phyloP scores from a whole-genome alignment of 1,140 invertebrate species.

The Dendrolimus kikuchii region DNA sequence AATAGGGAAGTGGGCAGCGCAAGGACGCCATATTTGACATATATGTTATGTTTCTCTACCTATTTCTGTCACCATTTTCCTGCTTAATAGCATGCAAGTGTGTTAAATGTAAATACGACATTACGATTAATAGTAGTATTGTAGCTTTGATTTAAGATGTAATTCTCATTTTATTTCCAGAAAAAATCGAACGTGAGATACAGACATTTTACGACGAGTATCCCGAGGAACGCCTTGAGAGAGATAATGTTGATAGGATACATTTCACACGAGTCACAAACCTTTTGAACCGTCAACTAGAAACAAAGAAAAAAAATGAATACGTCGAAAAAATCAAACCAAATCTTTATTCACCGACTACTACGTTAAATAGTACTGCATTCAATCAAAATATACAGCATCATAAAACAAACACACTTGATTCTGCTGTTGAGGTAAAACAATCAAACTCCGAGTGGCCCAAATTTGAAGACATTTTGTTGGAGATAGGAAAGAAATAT shows the following conservation, averaged over 20 bases:
- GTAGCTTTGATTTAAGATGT: too few species aligned
- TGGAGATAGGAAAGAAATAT: constrained; percentile 54
- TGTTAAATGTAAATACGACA: too few species aligned
- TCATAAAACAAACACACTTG: background rate
- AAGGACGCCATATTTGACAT: too few species aligned
- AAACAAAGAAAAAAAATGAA: constrained; percentile 8
- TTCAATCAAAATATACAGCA: background rate
- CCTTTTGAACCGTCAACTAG: constrained; percentile 10
- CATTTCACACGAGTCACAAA: constrained; percentile 17
- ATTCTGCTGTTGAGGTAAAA: background rate
- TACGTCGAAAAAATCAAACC: constrained; percentile 1
- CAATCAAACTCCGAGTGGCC: constrained; percentile 34
- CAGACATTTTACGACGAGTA: constrained; percentile 42
- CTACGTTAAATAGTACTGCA: background rate
- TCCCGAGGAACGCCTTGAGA: constrained; percentile 19
- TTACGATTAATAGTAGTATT: too few species aligned
- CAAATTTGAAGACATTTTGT: constrained; percentile 54
- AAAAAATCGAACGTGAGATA: constrained; percentile 43
- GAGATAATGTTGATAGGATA: constrained; percentile 15
- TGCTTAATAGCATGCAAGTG: too few species aligned
- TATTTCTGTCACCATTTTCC: too few species aligned
- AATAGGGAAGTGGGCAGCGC: too few species aligned
- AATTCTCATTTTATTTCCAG: constrained; percentile 30
- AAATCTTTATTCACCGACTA: background rate
- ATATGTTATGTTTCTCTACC: too few species aligned